Conservation (phyloP, 1,140 invertebrate species). For the Chelonus insularis region DNA sequence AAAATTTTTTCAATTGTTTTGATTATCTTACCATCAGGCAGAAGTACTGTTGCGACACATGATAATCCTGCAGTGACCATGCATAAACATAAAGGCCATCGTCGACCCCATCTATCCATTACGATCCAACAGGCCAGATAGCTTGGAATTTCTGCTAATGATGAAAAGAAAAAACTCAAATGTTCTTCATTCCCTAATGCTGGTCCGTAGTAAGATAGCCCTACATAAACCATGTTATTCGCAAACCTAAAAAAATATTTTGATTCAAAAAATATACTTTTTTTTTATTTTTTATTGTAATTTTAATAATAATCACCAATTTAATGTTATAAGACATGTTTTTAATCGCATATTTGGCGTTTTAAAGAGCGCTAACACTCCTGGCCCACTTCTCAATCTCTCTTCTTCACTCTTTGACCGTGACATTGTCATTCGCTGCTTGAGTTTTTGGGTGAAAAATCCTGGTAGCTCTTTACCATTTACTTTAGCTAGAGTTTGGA, state of each 20-base stretch:
- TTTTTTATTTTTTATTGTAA: slow-evolving; percentile 3
- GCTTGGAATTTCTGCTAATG: slow-evolving; percentile 81
- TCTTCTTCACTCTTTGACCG: slow-evolving; percentile 67
- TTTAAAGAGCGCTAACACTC: slow-evolving; percentile 72
- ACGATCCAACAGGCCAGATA: slow-evolving; percentile 82
- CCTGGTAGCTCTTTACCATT: slow-evolving; percentile 77
- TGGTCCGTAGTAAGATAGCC: slow-evolving; percentile 84
- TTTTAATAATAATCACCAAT: slow-evolving; percentile 67
- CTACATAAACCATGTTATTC: slow-evolving; percentile 82
- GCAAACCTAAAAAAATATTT: slow-evolving; percentile 59
- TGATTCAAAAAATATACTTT: not conserved
- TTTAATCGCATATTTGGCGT: slow-evolving; percentile 86
- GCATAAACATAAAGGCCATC: slow-evolving; percentile 80
- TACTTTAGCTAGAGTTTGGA: slow-evolving; percentile 74
- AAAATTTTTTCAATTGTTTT: too few species aligned
- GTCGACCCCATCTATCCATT: slow-evolving; percentile 80
- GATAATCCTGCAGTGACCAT: slow-evolving; percentile 82
- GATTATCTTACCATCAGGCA: slow-evolving; percentile 73
- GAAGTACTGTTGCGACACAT: slow-evolving; percentile 79
- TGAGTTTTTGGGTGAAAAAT: slow-evolving; percentile 72
- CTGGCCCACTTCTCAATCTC: slow-evolving; percentile 64
- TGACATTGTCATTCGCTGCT: slow-evolving; percentile 71
- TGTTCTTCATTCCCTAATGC: slow-evolving; percentile 82
- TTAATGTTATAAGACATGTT: slow-evolving; percentile 69
- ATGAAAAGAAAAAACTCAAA: slow-evolving; percentile 82